Evolutionary conservation across 2,113 vertebrate species (phyloP).

Genomic region (Burhinus oedicnemus): DNA sequence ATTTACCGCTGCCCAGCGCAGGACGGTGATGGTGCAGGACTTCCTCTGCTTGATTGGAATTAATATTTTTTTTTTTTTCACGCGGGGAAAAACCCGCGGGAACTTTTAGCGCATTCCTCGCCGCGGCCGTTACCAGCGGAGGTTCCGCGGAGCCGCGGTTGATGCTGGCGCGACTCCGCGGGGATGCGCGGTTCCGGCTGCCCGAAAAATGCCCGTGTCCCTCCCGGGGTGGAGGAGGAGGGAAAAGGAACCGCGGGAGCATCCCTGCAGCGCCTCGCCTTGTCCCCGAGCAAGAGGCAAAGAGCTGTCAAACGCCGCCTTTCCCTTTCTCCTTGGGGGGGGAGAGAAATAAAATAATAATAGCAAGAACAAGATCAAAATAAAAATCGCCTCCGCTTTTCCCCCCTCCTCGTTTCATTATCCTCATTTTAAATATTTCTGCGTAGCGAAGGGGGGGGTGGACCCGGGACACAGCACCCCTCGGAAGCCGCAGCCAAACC

Average conservation of each 20-base stretch:
- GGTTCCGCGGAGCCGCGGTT: background rate
- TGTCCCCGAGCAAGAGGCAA: background rate
- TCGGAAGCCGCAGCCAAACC: background rate
- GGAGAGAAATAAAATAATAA: background rate
- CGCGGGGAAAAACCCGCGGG: rapidly evolving
- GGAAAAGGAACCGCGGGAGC: background rate
- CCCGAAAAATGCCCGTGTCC: background rate
- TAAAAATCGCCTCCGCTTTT: background rate
- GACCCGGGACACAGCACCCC: background rate
- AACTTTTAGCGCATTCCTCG: background rate
- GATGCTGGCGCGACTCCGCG: background rate
- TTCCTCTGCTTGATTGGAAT: background rate
- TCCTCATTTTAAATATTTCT: background rate
- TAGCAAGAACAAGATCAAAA: background rate
- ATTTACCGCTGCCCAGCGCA: background rate
- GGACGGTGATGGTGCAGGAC: rapidly evolving
- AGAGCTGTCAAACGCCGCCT: background rate
- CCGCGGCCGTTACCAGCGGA: background rate
- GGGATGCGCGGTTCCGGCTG: background rate
- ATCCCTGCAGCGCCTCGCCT: background rate
- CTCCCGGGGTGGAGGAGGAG: background rate
- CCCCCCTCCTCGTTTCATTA: background rate
- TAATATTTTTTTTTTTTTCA: background rate
- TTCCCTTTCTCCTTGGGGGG: background rate
- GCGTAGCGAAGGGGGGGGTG: background rate